Evolutionary conservation across 2,113 vertebrate species (phyloP).

Genomic region (Gallinago media): DNA sequence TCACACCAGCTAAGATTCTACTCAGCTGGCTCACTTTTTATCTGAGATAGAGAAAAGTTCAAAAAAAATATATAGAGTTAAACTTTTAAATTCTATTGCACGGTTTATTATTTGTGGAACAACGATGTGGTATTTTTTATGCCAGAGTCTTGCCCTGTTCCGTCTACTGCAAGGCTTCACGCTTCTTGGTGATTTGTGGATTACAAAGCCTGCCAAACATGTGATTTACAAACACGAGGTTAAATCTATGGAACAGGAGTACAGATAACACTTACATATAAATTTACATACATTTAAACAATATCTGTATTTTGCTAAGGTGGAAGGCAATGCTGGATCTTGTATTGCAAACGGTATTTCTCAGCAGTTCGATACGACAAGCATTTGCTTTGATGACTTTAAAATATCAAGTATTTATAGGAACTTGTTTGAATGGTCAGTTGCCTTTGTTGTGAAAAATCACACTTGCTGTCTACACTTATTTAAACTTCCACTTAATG

Average conservation of each 20-base stretch:
- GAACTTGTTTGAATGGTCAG: not conserved
- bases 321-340: not conserved
- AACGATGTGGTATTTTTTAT: not conserved
- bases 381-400: not conserved
- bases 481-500: not conserved
- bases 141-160: not conserved
- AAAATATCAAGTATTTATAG: not conserved
- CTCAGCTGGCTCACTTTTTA: not conserved
- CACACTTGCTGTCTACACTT: not conserved
- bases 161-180: not conserved
- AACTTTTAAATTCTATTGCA: not conserved
- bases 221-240: not conserved
- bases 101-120: not conserved
- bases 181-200: not conserved
- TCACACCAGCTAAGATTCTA: not conserved
- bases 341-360: not conserved
- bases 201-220: not conserved
- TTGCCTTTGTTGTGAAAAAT: not conserved
- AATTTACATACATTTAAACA: not conserved
- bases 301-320: not conserved
- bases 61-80: not conserved
- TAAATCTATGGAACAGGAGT: fast-evolving
- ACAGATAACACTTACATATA: not conserved
- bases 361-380: not conserved
- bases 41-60: not conserved